These are phyloP conservation scores for Odontophorus gujanensis DNA, from an alignment of 2,113 vertebrate genomes.

Conservation along the genomic window DNA sequence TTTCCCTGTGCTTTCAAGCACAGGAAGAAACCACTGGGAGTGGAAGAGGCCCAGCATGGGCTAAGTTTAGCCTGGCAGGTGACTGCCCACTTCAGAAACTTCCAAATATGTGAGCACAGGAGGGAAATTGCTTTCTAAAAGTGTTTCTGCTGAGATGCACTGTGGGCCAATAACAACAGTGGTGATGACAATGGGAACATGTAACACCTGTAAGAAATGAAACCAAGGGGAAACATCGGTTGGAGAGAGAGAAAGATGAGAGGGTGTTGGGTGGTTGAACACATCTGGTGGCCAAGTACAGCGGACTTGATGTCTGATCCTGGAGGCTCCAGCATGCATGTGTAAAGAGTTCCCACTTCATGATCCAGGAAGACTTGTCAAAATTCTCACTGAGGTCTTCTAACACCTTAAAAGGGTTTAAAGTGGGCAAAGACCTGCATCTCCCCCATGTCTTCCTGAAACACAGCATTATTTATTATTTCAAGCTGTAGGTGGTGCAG, in stretches of 20 bases:
- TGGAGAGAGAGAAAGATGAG: background rate
- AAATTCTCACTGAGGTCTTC: background rate
- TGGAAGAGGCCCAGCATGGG: background rate
- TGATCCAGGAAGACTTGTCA: background rate
- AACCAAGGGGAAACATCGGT: background rate
- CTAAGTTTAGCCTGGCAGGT: background rate
- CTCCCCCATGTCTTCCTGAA: background rate
- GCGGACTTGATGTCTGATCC: background rate
- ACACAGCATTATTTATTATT: background rate
- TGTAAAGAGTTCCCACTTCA: background rate
- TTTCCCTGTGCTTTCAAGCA: background rate
- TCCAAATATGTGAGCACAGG: background rate
- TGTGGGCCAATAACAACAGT: background rate
- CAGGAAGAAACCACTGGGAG: background rate
- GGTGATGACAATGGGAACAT: background rate
- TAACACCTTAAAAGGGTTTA: background rate
- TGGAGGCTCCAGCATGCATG: fast-evolving
- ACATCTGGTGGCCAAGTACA: background rate
- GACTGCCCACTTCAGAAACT: background rate
- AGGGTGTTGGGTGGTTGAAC: background rate
- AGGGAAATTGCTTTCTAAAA: background rate
- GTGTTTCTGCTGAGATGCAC: background rate
- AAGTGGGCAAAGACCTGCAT: background rate
- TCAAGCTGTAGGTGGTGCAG: background rate
- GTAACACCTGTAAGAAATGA: background rate